Evolutionary conservation across 2,888 invertebrate genomes (phyloP), one percentile per base, ranked within the genome.

Genomic region (Perizoma flavofasciatum): DNA sequence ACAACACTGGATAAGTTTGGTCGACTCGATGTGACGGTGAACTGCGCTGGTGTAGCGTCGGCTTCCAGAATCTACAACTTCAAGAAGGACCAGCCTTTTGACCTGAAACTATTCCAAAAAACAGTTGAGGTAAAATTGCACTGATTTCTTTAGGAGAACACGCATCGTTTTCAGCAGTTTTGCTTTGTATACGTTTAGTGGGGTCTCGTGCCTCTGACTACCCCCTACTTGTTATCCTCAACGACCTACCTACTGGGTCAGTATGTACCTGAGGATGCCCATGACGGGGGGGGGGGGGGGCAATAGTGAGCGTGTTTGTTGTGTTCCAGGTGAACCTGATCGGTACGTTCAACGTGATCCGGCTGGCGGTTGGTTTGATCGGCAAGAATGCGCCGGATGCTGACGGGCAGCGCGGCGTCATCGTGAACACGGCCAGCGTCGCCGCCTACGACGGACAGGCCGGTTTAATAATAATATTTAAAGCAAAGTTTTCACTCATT

Each of bases 391-490:
- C 94, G 44, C 96, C 97, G 0, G 95, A 98, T 80, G 90, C 89
- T 49, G 96, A 97, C 81, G 97, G 97, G 0, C 96, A 97, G 78
- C 93, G 98, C 49, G 99, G 99, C 5, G 97, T 99, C 0, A 94
- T 99, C 50, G 93, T 99, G 1, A 99, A 99, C 83, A 99, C 99
- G 0, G 97, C 99, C 0, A 98, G 98, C 74, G 94, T 99, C 1
- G 98, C 99, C 4, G 99, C 99, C 0, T 99, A 93, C 79, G 99
- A 99, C 73, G 99, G 99, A 10, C 90, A 89, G 82, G 91, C 22
- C 22, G 22, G 22, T 22, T 22, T 37, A 37, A 37, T 7, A 6
- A 37, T 7, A 37, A 1, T 37, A 48, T 34, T 7, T 34, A 47
- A 33, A 34, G 33, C 5, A 22, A 22, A 22, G 22, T 22, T 1